Conservation (phyloP, 2,797 vertebrate genomes). For the Sandelia bainsii region DNA sequence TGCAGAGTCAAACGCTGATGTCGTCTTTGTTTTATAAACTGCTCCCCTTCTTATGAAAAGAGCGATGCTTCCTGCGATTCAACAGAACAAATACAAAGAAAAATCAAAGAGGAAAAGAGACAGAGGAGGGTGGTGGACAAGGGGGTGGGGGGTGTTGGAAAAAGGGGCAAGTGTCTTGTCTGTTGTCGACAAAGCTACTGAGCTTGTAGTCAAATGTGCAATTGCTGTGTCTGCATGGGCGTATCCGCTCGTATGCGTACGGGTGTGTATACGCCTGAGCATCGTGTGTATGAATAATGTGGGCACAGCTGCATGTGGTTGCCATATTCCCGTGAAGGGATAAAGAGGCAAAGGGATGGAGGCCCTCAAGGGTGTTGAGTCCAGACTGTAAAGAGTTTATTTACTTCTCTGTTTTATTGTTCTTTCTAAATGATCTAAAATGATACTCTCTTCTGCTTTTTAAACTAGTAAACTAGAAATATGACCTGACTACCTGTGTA, state of each 20-base stretch:
- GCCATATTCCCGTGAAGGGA: conserved; percentile 53
- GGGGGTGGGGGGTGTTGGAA: neutral
- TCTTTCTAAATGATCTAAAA: conserved; percentile 8
- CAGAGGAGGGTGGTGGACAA: conserved; percentile 13
- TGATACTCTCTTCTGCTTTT: conserved; percentile 29
- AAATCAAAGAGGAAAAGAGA: conserved; percentile 40
- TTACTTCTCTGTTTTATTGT: conserved; percentile 36
- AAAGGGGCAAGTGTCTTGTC: conserved; percentile 49
- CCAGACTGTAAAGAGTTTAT: conserved; percentile 46
- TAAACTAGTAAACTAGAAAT: neutral
- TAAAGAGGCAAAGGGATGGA: conserved; percentile 23
- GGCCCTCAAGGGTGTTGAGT: conserved; percentile 58
- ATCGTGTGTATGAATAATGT: conserved; percentile 67
- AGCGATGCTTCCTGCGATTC: conserved; percentile 60
- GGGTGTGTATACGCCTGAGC: conserved; percentile 19
- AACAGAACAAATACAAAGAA: conserved; percentile 52
- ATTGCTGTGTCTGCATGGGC: conserved; percentile 14
- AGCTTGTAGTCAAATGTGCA: conserved; percentile 39
- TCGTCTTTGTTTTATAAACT: conserved; percentile 54
- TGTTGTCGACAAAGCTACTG: conserved; percentile 63
- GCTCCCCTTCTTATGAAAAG: conserved; percentile 38
- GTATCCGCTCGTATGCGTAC: neutral
- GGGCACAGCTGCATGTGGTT: conserved; percentile 69
- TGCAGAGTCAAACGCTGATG: conserved; percentile 17
- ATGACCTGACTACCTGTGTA: neutral